These are phyloP conservation scores for Doryteuthis pealeii DNA, from an alignment of 1,140 invertebrate genomes.

Conservation along the genomic window DNA sequence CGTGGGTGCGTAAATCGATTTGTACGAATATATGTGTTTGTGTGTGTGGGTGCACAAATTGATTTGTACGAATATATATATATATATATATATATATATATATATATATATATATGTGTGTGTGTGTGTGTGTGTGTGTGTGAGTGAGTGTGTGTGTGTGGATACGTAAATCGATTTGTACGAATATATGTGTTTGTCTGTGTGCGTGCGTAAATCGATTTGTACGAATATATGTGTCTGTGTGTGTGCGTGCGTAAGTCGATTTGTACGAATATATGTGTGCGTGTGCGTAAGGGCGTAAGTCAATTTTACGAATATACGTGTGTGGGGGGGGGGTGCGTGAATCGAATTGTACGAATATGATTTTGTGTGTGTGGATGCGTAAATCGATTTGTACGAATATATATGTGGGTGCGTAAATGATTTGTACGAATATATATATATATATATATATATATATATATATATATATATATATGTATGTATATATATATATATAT, in stretches of 20 bases:
- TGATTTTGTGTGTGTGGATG: no score
- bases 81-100: conserved; percentile 6
- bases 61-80: neutral
- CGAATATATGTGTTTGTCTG: neutral
- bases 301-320: neutral
- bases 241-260: no score
- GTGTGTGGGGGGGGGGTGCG: neutral
- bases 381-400: no score
- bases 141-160: neutral
- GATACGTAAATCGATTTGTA: neutral
- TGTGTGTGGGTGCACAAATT: neutral
- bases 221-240: neutral
- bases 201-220: neutral
- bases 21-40: neutral
- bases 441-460: neutral
- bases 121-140: neutral
- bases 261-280: no score
- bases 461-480: neutral
- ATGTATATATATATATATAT: neutral
- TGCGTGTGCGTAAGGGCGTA: no score
- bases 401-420: no score
- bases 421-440: neutral
- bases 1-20: neutral
- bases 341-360: neutral
- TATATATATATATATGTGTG: neutral